Conservation (phyloP, 2,888 invertebrate genomes). For the Serripes groenlandicus region DNA sequence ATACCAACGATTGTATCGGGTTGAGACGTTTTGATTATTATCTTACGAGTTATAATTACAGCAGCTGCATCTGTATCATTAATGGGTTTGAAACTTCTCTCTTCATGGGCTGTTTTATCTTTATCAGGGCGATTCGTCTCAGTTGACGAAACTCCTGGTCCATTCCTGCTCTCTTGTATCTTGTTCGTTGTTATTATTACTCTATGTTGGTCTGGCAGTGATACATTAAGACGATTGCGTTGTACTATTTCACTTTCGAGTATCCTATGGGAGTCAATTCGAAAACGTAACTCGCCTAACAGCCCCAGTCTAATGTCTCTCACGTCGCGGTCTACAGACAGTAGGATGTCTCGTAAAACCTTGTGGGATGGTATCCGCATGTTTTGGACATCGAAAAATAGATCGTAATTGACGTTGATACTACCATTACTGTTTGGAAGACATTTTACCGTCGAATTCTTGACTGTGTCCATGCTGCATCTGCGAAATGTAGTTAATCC, state of each 20-base stretch:
- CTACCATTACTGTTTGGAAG: constrained; percentile 27
- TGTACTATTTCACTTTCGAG: constrained; percentile 5
- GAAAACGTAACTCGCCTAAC: constrained; percentile 45
- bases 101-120: too few species aligned
- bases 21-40: constrained; percentile 1
- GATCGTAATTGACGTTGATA: constrained; percentile 29
- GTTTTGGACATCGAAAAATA: constrained; percentile 38
- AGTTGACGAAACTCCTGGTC: too few species aligned
- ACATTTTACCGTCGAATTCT: too few species aligned
- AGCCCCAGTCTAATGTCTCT: constrained; percentile 37
- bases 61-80: too few species aligned
- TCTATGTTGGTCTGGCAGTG: background rate
- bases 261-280: constrained; percentile 30
- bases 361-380: constrained; percentile 32
- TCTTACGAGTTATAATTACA: background rate
- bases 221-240: background rate
- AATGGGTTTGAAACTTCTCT: too few species aligned
- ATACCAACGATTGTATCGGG: background rate
- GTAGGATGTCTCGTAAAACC: constrained; percentile 33
- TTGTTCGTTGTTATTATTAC: too few species aligned
- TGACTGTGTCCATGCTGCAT: too few species aligned
- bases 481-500: too few species aligned
- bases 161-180: too few species aligned
- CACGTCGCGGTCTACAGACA: constrained; percentile 44
- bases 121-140: too few species aligned